Conservation (phyloP, 2,113 vertebrate genomes). For the Halichoerus grypus region DNA sequence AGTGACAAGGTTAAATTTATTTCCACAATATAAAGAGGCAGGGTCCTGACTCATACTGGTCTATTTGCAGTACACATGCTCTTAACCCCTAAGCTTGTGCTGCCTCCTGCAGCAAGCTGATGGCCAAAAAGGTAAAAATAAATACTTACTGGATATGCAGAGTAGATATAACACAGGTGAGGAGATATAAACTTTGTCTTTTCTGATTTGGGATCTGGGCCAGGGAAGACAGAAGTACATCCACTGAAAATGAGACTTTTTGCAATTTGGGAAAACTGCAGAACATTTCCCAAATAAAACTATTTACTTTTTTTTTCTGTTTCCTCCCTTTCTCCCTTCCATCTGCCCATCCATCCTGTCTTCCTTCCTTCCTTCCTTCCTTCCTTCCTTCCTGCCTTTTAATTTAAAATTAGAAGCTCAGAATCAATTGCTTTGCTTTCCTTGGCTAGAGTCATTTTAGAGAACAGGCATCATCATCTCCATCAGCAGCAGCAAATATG, state of each 20-base stretch:
- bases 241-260: constrained; percentile 5
- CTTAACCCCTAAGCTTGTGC: background rate
- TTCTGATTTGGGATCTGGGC: background rate
- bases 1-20: background rate
- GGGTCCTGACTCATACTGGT: background rate
- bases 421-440: constrained; percentile 53
- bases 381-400: background rate
- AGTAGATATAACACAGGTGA: background rate
- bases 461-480: constrained; percentile 7
- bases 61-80: background rate
- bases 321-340: background rate
- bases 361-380: background rate
- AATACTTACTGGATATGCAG: background rate
- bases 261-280: background rate
- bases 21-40: background rate
- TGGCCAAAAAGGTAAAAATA: background rate
- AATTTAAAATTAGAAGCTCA: constrained; percentile 14
- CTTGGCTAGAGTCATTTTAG: constrained; percentile 45
- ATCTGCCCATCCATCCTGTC: background rate
- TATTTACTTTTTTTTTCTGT: background rate
- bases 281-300: constrained; percentile 4
- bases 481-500: constrained; percentile 52
- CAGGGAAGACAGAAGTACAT: background rate
- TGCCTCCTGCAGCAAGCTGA: background rate
- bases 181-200: background rate